These are phyloP conservation scores for Drosophila guanche DNA, from an alignment of 1,140 invertebrate species.

Conservation along the genomic window DNA sequence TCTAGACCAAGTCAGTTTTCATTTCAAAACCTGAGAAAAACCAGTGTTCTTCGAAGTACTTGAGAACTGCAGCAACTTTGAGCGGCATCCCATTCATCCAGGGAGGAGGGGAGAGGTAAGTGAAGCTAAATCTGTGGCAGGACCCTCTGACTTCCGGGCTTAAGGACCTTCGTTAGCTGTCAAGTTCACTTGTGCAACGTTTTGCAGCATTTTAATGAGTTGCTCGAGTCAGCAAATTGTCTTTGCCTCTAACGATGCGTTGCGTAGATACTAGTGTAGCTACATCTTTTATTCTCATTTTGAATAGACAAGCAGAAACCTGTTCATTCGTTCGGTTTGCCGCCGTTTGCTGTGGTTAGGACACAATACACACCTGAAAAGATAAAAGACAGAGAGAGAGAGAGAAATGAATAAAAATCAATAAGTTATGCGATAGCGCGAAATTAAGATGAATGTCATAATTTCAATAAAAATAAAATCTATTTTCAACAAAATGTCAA, in stretches of 20 bases:
- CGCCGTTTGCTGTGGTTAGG: too few species aligned
- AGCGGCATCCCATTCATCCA: too few species aligned
- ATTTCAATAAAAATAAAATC: slow-evolving; percentile 79
- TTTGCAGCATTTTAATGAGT: slow-evolving; percentile 60
- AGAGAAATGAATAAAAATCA: slow-evolving; percentile 52
- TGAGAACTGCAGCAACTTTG: too few species aligned
- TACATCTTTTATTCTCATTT: not conserved
- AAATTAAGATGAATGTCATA: slow-evolving; percentile 82
- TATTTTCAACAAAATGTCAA: slow-evolving; percentile 55
- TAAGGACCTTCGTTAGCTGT: slow-evolving; percentile 45
- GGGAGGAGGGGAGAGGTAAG: not conserved
- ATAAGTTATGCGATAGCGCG: slow-evolving; percentile 73
- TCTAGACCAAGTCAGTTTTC: too few species aligned
- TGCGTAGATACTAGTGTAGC: slow-evolving; percentile 20
- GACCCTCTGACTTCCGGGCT: slow-evolving; percentile 9
- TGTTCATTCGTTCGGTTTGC: slow-evolving; percentile 18
- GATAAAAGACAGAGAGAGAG: slow-evolving; percentile 16
- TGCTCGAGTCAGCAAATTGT: slow-evolving; percentile 54
- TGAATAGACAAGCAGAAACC: slow-evolving; percentile 43
- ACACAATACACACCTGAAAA: slow-evolving; percentile 66
- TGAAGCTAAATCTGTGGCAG: slow-evolving; percentile 1
- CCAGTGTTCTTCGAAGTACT: too few species aligned
- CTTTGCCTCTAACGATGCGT: slow-evolving; percentile 46
- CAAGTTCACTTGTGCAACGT: slow-evolving; percentile 55
- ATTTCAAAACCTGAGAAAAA: too few species aligned